Evolutionary conservation across 2,888 invertebrate genomes (phyloP).

Genomic region (Folsomia candida): DNA sequence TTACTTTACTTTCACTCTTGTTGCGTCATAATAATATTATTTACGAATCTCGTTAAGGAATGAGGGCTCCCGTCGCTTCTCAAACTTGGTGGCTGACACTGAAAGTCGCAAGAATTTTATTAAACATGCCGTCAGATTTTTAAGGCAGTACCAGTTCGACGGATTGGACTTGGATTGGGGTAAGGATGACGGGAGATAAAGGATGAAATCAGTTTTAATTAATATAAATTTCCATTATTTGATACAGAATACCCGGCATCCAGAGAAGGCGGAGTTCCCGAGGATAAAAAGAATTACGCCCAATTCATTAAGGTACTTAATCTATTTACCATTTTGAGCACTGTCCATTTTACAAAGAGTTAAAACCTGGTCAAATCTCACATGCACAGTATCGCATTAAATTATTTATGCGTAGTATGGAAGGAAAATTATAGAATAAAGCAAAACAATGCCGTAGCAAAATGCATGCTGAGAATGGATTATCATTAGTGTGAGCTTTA

Average conservation of each 20-base stretch:
- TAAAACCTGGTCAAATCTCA: too few relatives aligned
- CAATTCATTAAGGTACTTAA: slow-evolving; percentile 69
- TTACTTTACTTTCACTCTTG: too few relatives aligned
- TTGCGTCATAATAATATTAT: too few relatives aligned
- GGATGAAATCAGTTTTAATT: too few relatives aligned
- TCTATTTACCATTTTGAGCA: background rate
- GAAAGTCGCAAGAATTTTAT: slow-evolving; percentile 77
- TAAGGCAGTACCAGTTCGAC: slow-evolving; percentile 88
- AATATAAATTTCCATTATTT: background rate
- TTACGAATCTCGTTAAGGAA: too few relatives aligned
- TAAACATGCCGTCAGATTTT: slow-evolving; percentile 68
- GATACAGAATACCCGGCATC: slow-evolving; percentile 62
- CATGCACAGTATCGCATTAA: too few relatives aligned
- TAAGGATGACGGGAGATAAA: slow-evolving; percentile 58
- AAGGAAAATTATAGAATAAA: too few relatives aligned
- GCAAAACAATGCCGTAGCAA: too few relatives aligned
- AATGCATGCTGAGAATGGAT: too few relatives aligned
- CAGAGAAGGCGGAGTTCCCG: slow-evolving; percentile 70
- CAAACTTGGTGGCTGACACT: slow-evolving; percentile 78
- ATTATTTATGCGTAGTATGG: too few relatives aligned
- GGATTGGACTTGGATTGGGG: slow-evolving; percentile 87
- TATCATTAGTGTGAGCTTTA: too few relatives aligned
- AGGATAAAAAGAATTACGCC: slow-evolving; percentile 84
- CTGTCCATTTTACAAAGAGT: slow-evolving; percentile 1
- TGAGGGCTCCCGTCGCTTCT: slow-evolving; percentile 84